These are phyloP conservation scores for Dryocosmus kuriphilus DNA, from an alignment of 2,888 invertebrate genomes.

Conservation along the genomic window DNA sequence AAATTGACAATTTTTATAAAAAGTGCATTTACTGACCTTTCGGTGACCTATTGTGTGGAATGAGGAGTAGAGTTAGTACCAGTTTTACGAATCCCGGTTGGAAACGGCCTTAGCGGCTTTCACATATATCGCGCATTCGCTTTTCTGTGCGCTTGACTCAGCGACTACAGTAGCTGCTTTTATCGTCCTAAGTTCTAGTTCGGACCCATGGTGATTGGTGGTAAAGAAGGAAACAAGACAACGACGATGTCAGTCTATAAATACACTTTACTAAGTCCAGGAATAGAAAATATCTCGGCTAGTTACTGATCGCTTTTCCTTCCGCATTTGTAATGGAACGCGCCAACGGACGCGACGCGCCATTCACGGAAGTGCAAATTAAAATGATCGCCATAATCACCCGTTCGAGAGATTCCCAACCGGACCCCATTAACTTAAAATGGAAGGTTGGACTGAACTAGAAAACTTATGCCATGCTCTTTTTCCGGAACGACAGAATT, in stretches of 20 bases:
- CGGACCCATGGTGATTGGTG: constrained; percentile 44
- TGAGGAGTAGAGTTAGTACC: too few relatives aligned
- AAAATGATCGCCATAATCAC: constrained; percentile 45
- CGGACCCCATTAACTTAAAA: constrained; percentile 1
- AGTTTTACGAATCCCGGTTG: too few relatives aligned
- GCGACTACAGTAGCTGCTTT: too few relatives aligned
- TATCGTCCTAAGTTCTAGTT: constrained; percentile 46
- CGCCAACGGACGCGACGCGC: constrained; percentile 48
- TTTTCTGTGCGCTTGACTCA: constrained; percentile 62
- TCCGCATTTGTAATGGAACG: constrained; percentile 54
- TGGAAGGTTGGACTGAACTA: not conserved
- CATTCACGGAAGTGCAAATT: constrained; percentile 47
- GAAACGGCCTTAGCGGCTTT: not conserved
- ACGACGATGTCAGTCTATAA: constrained; percentile 67
- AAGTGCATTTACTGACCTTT: too few relatives aligned
- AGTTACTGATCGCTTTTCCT: constrained; percentile 56
- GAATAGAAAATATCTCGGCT: constrained; percentile 72
- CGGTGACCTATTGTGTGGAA: too few relatives aligned
- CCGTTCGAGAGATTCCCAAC: constrained; percentile 40
- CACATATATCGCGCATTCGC: constrained; percentile 52
- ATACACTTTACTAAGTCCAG: constrained; percentile 66
- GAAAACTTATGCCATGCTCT: constrained; percentile 20
- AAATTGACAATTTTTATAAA: too few relatives aligned
- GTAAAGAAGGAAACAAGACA: constrained; percentile 59
- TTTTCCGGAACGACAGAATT: not conserved